These are phyloP conservation scores for Salvelinus sp. DNA, from an alignment of 2,113 vertebrate genomes.

Conservation along the genomic window DNA sequence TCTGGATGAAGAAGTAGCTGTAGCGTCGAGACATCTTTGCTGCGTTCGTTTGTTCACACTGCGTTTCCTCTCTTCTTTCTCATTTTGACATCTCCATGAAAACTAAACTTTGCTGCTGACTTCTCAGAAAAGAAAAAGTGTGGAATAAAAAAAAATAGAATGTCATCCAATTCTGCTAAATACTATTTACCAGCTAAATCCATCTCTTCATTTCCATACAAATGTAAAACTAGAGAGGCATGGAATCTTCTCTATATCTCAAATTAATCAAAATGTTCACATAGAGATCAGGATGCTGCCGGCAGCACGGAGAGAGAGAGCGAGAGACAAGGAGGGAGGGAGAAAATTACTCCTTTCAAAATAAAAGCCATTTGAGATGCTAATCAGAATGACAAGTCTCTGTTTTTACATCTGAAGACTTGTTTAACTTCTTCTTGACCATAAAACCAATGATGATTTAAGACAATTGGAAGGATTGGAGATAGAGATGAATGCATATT, in stretches of 20 bases:
- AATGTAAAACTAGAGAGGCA: slow-evolving; percentile 70
- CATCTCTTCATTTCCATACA: slow-evolving; percentile 79
- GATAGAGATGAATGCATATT: background rate
- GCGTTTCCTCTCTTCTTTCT: slow-evolving; percentile 30
- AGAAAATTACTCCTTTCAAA: slow-evolving; percentile 70
- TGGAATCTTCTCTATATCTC: slow-evolving; percentile 75
- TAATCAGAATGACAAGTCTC: slow-evolving; percentile 59
- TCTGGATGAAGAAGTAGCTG: slow-evolving; percentile 19
- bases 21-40: background rate
- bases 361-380: slow-evolving; percentile 57
- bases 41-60: slow-evolving; percentile 28
- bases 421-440: background rate
- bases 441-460: slow-evolving; percentile 29
- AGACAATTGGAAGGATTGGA: slow-evolving; percentile 15
- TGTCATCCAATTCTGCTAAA: slow-evolving; percentile 56
- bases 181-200: slow-evolving; percentile 73
- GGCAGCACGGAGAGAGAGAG: slow-evolving; percentile 20
- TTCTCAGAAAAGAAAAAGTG: slow-evolving; percentile 23
- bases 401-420: slow-evolving; percentile 18
- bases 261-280: slow-evolving; percentile 74
- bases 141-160: slow-evolving; percentile 14
- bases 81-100: slow-evolving; percentile 48
- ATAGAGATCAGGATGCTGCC: slow-evolving; percentile 58
- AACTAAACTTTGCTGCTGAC: slow-evolving; percentile 70
- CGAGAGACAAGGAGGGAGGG: slow-evolving; percentile 24